Evolutionary conservation across 1,140 invertebrate genomes (phyloP), one percentile per base, ranked within the genome.

Genomic region (Hesperophylax magnus): DNA sequence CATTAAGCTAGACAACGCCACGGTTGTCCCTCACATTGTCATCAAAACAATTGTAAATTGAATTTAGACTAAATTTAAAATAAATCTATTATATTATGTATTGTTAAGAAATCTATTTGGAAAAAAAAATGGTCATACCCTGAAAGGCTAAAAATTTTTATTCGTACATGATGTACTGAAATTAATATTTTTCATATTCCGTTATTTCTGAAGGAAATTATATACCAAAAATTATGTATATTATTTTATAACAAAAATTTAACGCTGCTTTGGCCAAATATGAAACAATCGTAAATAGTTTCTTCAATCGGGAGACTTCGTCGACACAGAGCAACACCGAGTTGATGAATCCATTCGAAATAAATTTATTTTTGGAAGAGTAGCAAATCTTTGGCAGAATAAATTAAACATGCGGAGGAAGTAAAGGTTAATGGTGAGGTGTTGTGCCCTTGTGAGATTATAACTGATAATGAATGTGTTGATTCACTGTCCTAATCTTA

Each of bases 101-200:
- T 80, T 80, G 78, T 82, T 81, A 84, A 84, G 74, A 80, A 77
- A 82, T 77, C 77, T 79, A 81, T 81, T 83, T 84, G 77, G 75
- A 84, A 82, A 84, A 82, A 84, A 77, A 80, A 82, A 81, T 82
- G 83, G 83, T 82, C 82, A 78, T 84, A 84, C 83, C 83, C 83
- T 84, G 80, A 84, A 84, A 80, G 83, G 83, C 83, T 77, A 82
- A 77, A 63, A 84, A 80, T 53, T 79, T 84, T 80, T 79, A 80
- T 83, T 83, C 47, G 79, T 81, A 81, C 77, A 79, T 76, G 71
- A 79, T 72, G 82, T 79, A 81, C 79, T 77, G 69, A 79, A 77
- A 76, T 80, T 80, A 67, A 77, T 80, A 69, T 76, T 67, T 82
- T 79, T 79, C 74, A 61, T 71, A 67, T 60, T 65, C 54, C n/a